These are phyloP conservation scores for Hestina assimilis DNA, from an alignment of 1,140 invertebrate species.

Conservation along the genomic window DNA sequence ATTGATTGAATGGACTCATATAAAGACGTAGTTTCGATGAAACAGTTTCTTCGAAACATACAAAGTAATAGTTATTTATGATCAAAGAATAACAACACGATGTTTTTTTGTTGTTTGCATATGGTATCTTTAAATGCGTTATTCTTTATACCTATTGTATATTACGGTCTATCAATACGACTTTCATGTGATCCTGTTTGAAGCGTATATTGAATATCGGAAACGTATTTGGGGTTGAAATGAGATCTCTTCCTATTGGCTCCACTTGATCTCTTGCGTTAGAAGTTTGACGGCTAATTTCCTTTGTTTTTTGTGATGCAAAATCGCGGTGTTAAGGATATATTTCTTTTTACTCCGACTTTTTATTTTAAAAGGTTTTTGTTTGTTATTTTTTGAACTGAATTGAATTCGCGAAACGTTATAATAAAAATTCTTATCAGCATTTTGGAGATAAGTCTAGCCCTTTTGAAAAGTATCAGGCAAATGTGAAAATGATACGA, in stretches of 20 bases:
- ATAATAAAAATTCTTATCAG: too few species aligned
- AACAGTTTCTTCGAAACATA: background rate
- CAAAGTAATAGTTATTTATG: background rate
- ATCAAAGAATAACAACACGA: background rate
- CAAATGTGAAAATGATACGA: too few species aligned
- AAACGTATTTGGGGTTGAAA: slow-evolving; percentile 63
- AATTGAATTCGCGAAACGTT: too few species aligned
- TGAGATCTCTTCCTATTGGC: slow-evolving; percentile 58
- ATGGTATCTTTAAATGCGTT: slow-evolving; percentile 37
- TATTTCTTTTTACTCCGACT: background rate
- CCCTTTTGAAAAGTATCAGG: too few species aligned
- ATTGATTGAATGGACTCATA: too few species aligned
- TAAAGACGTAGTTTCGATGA: too few species aligned
- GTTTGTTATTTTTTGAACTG: background rate
- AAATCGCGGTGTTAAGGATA: background rate
- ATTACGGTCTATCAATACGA: slow-evolving; percentile 40
- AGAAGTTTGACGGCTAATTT: slow-evolving; percentile 58
- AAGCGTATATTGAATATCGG: slow-evolving; percentile 66
- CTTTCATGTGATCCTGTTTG: slow-evolving; percentile 54
- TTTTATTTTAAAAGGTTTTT: background rate
- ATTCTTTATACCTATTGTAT: slow-evolving; percentile 28
- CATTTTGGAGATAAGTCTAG: too few species aligned
- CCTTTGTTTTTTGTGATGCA: slow-evolving; percentile 34
- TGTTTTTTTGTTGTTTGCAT: slow-evolving; percentile 31
- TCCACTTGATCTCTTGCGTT: slow-evolving; percentile 49